These are phyloP conservation scores for Heliconius erato DNA, from an alignment of 2,888 invertebrate species.

Conservation along the genomic window DNA sequence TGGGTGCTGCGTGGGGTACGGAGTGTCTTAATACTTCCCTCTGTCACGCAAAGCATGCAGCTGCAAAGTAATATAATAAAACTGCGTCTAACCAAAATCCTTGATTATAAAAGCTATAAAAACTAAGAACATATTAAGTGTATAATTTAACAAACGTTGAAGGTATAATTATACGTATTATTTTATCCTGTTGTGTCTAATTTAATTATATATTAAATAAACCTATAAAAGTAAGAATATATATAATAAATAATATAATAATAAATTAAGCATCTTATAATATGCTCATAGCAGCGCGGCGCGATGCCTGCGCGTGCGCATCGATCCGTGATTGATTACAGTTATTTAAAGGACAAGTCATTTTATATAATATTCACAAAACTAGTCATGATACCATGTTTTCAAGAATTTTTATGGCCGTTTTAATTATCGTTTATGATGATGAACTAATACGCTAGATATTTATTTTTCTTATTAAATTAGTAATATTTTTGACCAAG, in stretches of 20 bases:
- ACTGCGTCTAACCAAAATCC: too few relatives aligned
- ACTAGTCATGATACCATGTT: not conserved
- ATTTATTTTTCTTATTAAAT: not conserved
- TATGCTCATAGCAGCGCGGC: not conserved
- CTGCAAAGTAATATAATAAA: too few relatives aligned
- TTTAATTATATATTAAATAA: not conserved
- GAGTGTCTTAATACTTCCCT: too few relatives aligned
- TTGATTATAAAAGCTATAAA: too few relatives aligned
- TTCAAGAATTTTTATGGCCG: not conserved
- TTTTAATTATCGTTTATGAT: not conserved
- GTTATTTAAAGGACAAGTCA: conserved; percentile 18
- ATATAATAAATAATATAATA: not conserved
- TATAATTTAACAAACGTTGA: not conserved
- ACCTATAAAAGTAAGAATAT: not conserved
- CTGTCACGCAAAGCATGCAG: too few relatives aligned
- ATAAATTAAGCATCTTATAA: conserved; percentile 3
- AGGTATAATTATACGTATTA: not conserved
- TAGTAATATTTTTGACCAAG: not conserved
- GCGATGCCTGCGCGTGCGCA: not conserved
- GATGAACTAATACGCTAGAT: not conserved
- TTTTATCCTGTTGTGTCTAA: too few relatives aligned
- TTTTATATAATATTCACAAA: not conserved
- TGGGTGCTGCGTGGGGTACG: too few relatives aligned
- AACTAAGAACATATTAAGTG: not conserved
- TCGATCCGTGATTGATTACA: not conserved